Evolutionary conservation across 2,888 invertebrate species (phyloP), one percentile per base, ranked within the genome.

Genomic region (Nudaria mundana): DNA sequence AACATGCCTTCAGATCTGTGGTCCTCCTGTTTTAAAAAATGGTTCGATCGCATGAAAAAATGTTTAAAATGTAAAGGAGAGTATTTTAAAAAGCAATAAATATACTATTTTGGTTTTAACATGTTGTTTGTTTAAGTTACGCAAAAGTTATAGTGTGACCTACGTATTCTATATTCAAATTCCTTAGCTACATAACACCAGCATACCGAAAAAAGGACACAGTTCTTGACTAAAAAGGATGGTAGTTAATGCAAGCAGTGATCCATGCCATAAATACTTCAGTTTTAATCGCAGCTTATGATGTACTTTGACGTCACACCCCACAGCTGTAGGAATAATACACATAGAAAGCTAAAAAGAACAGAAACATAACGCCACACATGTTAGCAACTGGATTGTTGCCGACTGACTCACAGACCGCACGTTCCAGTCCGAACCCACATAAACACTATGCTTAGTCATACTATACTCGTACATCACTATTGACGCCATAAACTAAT

Each of bases 351-450:
- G 28, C 42, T 43, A 43, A 43, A 43, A 43, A 38, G 42, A 43
- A 37, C 24, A 38, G 29, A 42, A 42, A 37, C 37, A 42, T n/a
- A 30, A 33, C 12, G 33, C 54, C 56, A 52, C 56, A 52, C 52
- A 54, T 54, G 54, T 44, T 45, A 44, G 15, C 30, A 40, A 34
- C 40, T 40, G 51, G 48, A 51, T 44, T 38, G 37, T 42, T 33
- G 26, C 6, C 33, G 29, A 22, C 41, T 57, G 57, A 57, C 45
- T 57, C 57, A 57, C 14, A 24, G 15, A 37, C 40, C 40, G 7
- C 44, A 36, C 15, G 36, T 37, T 37, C 40, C 48, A n/a, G n/a
- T 33, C 48, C 37, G 51, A 40, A 30, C 29, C 37, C 36, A 23
- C 35, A 35, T 30, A 50, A 44, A 52, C 40, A 47, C 12, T 26